A percentile compares a stretch with the other conserved stretches of the same genome.
These are phyloP conservation scores for Anthonomus grandis DNA, from an alignment of 1,140 invertebrate genomes.

Conservation along the genomic window DNA sequence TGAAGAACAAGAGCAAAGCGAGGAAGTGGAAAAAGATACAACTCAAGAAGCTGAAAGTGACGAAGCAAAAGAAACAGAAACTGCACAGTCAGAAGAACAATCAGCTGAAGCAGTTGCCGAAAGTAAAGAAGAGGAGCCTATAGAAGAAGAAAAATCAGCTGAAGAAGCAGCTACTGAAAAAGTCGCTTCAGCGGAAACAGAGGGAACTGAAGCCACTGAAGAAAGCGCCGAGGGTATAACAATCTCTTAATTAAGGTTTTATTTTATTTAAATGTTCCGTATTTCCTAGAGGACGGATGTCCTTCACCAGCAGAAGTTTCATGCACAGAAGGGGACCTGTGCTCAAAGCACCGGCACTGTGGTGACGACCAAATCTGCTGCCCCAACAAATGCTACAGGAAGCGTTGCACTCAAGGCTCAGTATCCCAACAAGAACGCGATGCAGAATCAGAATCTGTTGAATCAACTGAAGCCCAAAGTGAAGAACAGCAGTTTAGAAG, in stretches of 20 bases:
- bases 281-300: constrained; percentile 17
- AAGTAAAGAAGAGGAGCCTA: constrained; percentile 30
- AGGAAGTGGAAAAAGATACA: constrained; percentile 22
- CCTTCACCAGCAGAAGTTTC: constrained; percentile 13
- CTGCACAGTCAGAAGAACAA: constrained; percentile 16
- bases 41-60: constrained; percentile 14
- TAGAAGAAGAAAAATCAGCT: constrained; percentile 1
- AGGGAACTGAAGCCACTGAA: constrained; percentile 18
- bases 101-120: constrained; percentile 34
- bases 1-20: no score
- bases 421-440: constrained; percentile 15
- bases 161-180: no score
- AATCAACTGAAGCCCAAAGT: constrained; percentile 18
- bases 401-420: constrained; percentile 15
- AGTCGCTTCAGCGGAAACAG: not conserved
- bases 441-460: constrained; percentile 22
- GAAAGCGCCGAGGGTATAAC: constrained; percentile 34
- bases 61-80: constrained; percentile 14
- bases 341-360: constrained; percentile 20
- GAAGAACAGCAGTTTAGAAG: constrained; percentile 5
- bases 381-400: constrained; percentile 24
- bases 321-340: constrained; percentile 21
- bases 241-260: not conserved
- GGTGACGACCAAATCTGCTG: constrained; percentile 24
- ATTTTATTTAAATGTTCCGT: not conserved